Conservation (phyloP, 2,113 vertebrate genomes). For the Amphilophus citrinellus region DNA sequence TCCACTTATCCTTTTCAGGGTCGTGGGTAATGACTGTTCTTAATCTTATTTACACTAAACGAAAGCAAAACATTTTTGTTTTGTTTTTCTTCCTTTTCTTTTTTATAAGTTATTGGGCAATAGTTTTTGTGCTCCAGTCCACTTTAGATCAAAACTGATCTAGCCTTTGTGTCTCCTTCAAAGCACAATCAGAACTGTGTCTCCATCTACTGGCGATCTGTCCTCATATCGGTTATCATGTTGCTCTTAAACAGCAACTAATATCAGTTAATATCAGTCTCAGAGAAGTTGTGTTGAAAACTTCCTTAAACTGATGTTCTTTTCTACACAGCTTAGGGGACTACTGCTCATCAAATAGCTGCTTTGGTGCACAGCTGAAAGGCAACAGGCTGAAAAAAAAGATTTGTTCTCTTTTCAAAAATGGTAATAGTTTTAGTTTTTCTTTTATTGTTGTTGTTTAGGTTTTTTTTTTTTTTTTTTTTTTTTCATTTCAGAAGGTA, state of each 20-base stretch:
- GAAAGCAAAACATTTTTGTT: neutral
- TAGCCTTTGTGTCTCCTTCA: neutral
- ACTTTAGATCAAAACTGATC: neutral
- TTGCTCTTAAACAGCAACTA: neutral
- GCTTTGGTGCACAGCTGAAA: neutral
- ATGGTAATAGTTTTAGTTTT: neutral
- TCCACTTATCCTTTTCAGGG: too few relatives aligned
- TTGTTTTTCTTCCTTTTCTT: neutral
- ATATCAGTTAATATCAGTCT: neutral
- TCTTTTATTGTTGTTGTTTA: too few relatives aligned
- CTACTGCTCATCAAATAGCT: neutral
- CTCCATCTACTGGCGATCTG: conserved; percentile 50
- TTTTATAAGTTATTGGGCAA: too few relatives aligned
- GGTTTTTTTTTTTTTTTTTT: too few relatives aligned
- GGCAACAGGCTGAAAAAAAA: neutral
- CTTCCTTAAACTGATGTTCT: neutral
- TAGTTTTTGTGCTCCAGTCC: neutral
- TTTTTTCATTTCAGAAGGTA: neutral
- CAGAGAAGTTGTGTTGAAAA: neutral
- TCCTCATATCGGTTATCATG: neutral
- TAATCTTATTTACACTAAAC: neutral
- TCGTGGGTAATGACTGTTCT: neutral
- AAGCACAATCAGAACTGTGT: neutral
- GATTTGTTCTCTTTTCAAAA: neutral
- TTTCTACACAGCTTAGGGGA: neutral